Conservation (phyloP, 1,140 invertebrate species). For the Pseudomyrmex sp. region DNA sequence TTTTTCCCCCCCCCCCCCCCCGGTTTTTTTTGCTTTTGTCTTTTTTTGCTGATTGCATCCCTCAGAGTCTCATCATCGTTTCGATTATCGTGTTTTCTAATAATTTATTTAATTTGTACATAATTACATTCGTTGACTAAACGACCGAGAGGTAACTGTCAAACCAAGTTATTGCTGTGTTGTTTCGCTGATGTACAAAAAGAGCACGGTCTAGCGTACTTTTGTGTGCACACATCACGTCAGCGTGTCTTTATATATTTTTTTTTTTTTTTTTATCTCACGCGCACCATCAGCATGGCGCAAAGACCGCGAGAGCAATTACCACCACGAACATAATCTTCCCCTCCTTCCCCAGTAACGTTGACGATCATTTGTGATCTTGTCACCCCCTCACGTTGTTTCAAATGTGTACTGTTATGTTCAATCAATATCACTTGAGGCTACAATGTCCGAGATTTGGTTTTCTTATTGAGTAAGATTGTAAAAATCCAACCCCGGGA, state of each 20-base stretch:
- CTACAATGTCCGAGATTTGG: no score
- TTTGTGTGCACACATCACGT: conserved; percentile 25
- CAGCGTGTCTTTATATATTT: no score
- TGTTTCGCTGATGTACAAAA: conserved; percentile 45
- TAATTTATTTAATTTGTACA: conserved; percentile 40
- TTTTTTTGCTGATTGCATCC: conserved; percentile 49
- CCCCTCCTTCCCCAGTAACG: not conserved
- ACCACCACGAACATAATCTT: conserved; percentile 37
- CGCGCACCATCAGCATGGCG: conserved; percentile 24
- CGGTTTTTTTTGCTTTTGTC: conserved; percentile 47
- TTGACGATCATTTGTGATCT: conserved; percentile 4
- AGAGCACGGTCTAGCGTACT: conserved; percentile 32
- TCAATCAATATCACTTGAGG: no score
- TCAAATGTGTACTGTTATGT: not conserved
- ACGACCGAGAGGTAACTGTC: not conserved
- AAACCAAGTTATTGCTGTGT: conserved; percentile 44
- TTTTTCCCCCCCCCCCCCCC: not conserved
- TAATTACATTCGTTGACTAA: conserved; percentile 53
- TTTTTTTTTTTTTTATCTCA: not conserved
- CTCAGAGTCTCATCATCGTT: not conserved
- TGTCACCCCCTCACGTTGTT: not conserved
- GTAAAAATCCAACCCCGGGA: not conserved
- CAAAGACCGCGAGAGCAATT: conserved; percentile 22
- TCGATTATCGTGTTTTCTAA: conserved; percentile 33
- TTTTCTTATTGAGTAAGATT: not conserved